Evolutionary conservation across 2,113 vertebrate species (phyloP).

Genomic region (Larimichthys crocea): DNA sequence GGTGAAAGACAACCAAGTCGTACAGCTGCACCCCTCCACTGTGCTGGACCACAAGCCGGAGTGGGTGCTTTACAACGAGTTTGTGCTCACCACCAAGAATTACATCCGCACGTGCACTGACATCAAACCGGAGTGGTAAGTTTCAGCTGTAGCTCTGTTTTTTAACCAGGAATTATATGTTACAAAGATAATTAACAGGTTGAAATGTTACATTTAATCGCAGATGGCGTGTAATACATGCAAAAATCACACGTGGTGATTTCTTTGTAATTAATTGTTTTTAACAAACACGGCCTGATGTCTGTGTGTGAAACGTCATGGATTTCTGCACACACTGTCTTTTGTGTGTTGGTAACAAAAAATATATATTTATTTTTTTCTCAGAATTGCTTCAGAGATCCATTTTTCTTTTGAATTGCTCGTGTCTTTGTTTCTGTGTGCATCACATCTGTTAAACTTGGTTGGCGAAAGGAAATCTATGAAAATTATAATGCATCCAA

Average conservation of each 20-base stretch:
- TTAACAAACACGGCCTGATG: background rate
- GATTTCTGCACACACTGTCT: background rate
- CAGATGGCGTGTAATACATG: no score
- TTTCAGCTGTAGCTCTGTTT: background rate
- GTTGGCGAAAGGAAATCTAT: background rate
- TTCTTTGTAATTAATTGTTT: background rate
- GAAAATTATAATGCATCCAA: background rate
- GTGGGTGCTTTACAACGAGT: conserved; percentile 99
- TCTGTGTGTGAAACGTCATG: background rate
- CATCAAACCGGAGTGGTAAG: conserved; percentile 97
- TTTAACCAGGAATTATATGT: background rate
- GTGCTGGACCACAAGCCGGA: conserved; percentile 98
- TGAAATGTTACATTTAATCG: background rate
- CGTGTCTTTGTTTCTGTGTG: background rate
- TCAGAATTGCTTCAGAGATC: background rate
- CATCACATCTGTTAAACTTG: no score
- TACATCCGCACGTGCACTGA: conserved; percentile 98
- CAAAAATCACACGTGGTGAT: background rate
- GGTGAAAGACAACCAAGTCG: conserved; percentile 98
- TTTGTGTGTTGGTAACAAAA: no score
- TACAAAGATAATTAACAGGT: background rate
- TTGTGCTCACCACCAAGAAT: conserved; percentile 98
- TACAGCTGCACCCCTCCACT: conserved; percentile 96
- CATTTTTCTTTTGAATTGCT: background rate
- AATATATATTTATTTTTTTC: background rate